Conservation (phyloP, 2,888 invertebrate genomes). For the Macrostomum cliftonense region DNA sequence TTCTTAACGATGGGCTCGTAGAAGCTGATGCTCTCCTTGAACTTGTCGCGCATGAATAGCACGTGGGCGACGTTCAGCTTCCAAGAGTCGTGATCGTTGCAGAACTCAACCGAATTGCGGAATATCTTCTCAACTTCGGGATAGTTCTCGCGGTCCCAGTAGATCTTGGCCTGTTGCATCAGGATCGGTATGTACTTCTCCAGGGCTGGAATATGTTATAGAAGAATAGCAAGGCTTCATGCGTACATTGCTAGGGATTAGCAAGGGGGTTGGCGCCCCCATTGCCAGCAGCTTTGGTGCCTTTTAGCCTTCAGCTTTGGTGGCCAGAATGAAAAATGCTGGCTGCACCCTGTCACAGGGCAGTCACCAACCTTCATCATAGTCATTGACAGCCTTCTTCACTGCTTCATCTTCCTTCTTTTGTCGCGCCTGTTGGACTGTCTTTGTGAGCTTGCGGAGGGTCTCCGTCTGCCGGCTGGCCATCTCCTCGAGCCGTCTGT, state of each 20-base stretch:
- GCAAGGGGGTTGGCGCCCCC: too few species aligned
- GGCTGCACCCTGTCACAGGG: too few species aligned
- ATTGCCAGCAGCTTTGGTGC: too few species aligned
- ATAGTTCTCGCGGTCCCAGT: slow-evolving; percentile 91
- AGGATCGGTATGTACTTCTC: slow-evolving; percentile 66
- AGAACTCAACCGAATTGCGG: slow-evolving; percentile 86
- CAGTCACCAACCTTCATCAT: slow-evolving; percentile 51
- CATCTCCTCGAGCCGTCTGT: slow-evolving; percentile 74
- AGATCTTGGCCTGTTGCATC: slow-evolving; percentile 98
- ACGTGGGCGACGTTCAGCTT: slow-evolving; percentile 93
- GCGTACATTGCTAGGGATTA: too few species aligned
- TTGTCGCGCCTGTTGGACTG: slow-evolving; percentile 68
- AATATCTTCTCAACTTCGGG: slow-evolving; percentile 60
- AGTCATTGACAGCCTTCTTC: slow-evolving; percentile 70
- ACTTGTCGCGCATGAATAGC: slow-evolving; percentile 96
- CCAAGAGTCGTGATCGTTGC: slow-evolving; percentile 90
- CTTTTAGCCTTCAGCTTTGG: too few species aligned
- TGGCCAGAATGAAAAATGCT: too few species aligned
- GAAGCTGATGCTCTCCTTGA: slow-evolving; percentile 87
- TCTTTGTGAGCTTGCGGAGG: slow-evolving; percentile 71
- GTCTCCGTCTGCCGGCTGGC: slow-evolving; percentile 73
- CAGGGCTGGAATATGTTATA: too few species aligned
- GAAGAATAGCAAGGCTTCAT: too few species aligned
- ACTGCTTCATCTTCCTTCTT: slow-evolving; percentile 71
- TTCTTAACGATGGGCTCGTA: slow-evolving; percentile 93